Evolutionary conservation across 2,888 invertebrate species (phyloP), one percentile per base, ranked within the genome.

Genomic region (Amorpha juglandis): DNA sequence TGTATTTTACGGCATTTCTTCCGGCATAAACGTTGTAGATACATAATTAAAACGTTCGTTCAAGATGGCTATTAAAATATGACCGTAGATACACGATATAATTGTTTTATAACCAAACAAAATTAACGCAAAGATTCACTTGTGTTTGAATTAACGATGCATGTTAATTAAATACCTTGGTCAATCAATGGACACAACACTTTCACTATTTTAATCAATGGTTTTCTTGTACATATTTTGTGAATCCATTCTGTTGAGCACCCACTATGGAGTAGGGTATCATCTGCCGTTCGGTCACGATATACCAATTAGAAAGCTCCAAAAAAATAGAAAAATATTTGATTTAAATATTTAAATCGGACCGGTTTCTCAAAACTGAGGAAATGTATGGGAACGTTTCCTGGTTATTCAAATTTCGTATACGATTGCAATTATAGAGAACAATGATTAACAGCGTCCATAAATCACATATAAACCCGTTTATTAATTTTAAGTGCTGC

Each of bases 261-360:
- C 33, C 53, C 38, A 38, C 21, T 42, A 53, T 27, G 27, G 27
- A 27, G 4, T 4, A 27, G 53, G 11, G 48, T 33, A 19, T 9
- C 53, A 52, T 52, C 45, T 63, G 35, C 51, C 64, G 51, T 14
- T 35, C 64, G 67, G 62, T 62, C 67, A 67, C 67, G 64, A 67
- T 21, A 64, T 63, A 53, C 38, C 48, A 63, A 63, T 63, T 64
- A 67, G 67, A 67, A 67, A 67, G 67, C 66, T 52, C 19, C 45
- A 51, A 67, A 64, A n/a, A 62, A 62, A 12, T 52, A 47, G 35
- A 58, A 38, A 47, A 55, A 63, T 48, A 67, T 51, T 55, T 67
- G 38, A 67, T 67, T 67, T 63, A 67, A 67, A 67, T 67, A 67
- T 67, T 67, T 62, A 67, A 64, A 67, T 67, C 45, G 16, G 27